These are phyloP conservation scores for Zeuzera pyrina DNA, from an alignment of 2,888 invertebrate genomes.

Conservation along the genomic window DNA sequence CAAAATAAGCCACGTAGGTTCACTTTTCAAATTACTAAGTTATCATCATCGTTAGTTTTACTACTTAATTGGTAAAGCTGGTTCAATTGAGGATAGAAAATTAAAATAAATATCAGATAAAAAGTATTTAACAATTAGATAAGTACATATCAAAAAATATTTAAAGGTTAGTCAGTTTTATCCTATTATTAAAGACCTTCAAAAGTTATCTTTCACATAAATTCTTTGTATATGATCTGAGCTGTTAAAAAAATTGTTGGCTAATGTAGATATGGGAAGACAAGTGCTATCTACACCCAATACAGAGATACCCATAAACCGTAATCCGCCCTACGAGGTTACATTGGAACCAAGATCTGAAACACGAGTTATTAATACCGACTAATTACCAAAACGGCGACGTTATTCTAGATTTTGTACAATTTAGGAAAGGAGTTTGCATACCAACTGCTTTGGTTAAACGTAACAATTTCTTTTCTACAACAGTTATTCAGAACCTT, in stretches of 20 bases:
- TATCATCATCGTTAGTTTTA: no score
- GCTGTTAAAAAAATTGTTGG: not conserved
- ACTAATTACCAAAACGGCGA: slow-evolving; percentile 6
- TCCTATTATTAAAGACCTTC: no score
- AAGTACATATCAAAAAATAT: no score
- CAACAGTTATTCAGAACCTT: slow-evolving; percentile 11
- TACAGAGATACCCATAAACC: not conserved
- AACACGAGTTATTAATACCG: not conserved
- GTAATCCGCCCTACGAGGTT: not conserved
- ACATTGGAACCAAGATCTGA: not conserved
- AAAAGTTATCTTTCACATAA: not conserved
- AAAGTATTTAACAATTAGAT: no score
- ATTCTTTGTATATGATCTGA: not conserved
- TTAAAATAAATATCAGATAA: no score
- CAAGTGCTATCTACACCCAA: not conserved
- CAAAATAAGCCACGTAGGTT: no score
- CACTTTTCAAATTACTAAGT: no score
- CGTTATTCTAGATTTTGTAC: slow-evolving; percentile 8
- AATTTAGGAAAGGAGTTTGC: slow-evolving; percentile 9
- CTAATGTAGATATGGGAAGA: not conserved
- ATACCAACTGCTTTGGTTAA: slow-evolving; percentile 10
- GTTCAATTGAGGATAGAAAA: no score
- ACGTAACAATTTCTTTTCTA: slow-evolving; percentile 9
- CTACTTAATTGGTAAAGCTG: no score
- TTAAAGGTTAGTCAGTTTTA: no score